A percentile compares a stretch with the other conserved stretches of the same genome.
phyloP scores from a whole-genome alignment of 92 coral and sea anemone genomes.

The Micromussa lordhowensis region DNA sequence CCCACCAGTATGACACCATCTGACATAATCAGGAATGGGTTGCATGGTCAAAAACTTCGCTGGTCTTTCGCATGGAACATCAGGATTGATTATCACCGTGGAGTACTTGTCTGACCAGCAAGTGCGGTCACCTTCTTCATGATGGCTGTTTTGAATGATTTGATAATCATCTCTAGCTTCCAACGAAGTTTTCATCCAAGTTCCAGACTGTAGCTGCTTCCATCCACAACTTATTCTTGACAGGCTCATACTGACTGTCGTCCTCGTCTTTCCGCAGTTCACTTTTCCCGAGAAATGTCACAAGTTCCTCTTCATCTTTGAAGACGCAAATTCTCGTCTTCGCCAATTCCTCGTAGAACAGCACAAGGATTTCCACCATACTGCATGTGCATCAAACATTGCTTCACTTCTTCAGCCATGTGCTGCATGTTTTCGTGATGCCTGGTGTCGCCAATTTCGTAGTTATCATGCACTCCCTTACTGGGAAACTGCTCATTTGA shows the following conservation, averaged over 20 bases:
- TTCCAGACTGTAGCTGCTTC: constrained; percentile 46
- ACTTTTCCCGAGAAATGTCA: constrained; percentile 40
- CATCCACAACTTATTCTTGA: constrained; percentile 27
- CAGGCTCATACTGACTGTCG: constrained; percentile 31
- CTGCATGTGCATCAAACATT: not conserved
- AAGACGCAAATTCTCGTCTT: constrained; percentile 47
- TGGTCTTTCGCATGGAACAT: not conserved
- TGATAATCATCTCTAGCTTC: constrained; percentile 66
- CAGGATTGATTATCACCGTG: constrained; percentile 34
- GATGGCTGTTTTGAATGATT: constrained; percentile 26
- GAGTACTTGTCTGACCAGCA: constrained; percentile 40
- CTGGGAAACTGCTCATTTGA: constrained; percentile 30
- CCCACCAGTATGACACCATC: constrained; percentile 38
- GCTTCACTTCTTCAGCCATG: not conserved
- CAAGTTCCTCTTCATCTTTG: constrained; percentile 60
- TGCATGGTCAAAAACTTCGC: constrained; percentile 18
- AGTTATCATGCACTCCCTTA: not conserved
- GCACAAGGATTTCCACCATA: constrained; percentile 9
- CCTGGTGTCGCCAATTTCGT: no score
- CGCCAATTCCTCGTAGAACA: constrained; percentile 57
- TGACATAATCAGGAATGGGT: constrained; percentile 39
- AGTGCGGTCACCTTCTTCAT: constrained; percentile 12
- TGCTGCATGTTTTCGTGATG: constrained; percentile 21
- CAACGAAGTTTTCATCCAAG: constrained; percentile 29
- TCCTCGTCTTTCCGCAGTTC: constrained; percentile 45